phyloP scores from a whole-genome alignment of 2,113 vertebrate species.

The Orthonyx spaldingii region DNA sequence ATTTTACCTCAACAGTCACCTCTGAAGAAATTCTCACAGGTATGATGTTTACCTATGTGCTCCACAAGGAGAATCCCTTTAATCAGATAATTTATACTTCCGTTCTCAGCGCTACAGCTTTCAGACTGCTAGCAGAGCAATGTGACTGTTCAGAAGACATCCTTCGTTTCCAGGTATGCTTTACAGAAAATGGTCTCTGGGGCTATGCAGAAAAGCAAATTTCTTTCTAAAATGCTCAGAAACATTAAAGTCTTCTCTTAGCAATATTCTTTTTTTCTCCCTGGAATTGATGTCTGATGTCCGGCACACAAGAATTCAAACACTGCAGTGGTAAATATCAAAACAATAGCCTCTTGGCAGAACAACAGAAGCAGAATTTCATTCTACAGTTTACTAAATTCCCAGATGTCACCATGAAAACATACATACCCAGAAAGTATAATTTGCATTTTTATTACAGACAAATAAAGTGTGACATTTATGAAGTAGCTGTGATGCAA shows the following conservation, averaged over 20 bases:
- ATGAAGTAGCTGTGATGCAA: neutral
- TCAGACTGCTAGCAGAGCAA: neutral
- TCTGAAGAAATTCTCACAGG: neutral
- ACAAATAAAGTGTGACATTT: neutral
- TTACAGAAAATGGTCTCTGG: neutral
- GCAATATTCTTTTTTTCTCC: neutral
- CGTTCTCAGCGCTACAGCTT: neutral
- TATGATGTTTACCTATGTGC: neutral
- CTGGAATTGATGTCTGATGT: neutral
- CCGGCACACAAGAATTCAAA: neutral
- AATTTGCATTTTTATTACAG: neutral
- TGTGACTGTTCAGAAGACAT: neutral
- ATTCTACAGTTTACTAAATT: neutral
- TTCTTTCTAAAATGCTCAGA: neutral
- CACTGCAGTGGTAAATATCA: neutral
- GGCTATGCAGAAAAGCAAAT: neutral
- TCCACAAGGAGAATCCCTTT: neutral
- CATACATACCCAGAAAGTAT: neutral
- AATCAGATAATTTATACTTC: constrained; percentile 24
- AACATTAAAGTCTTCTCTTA: neutral
- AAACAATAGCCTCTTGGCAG: neutral
- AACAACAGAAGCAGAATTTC: neutral
- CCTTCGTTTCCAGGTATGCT: neutral
- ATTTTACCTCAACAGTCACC: neutral
- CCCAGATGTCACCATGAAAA: neutral